phyloP scores from a whole-genome alignment of 2,113 vertebrate species.

The Mobula hypostoma region DNA sequence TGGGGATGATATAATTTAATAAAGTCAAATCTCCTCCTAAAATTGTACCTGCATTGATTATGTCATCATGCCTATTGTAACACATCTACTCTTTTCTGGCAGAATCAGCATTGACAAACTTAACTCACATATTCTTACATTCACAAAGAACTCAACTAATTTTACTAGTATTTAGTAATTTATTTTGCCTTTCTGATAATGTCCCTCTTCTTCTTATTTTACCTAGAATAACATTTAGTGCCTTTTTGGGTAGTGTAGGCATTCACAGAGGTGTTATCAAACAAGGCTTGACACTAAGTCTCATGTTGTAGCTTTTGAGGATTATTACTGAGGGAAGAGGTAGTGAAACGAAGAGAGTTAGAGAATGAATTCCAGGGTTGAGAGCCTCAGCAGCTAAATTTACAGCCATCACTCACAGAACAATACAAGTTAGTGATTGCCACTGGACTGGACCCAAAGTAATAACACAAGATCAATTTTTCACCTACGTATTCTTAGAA shows the following conservation, averaged over 20 bases:
- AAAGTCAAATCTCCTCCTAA: not conserved
- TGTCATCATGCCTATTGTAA: too few relatives aligned
- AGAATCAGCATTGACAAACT: not conserved
- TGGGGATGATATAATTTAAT: not conserved
- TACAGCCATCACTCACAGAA: not conserved
- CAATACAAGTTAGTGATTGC: not conserved
- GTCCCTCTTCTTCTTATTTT: not conserved
- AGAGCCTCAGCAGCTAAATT: too few relatives aligned
- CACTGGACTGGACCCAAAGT: too few relatives aligned
- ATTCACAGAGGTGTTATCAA: too few relatives aligned
- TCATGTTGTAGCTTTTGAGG: too few relatives aligned
- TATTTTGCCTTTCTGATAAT: not conserved
- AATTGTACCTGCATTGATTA: not conserved
- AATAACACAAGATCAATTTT: not conserved
- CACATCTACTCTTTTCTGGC: too few relatives aligned
- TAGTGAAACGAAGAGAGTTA: not conserved
- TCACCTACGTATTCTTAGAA: not conserved
- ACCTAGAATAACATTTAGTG: not conserved
- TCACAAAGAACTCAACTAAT: not conserved
- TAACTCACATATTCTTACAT: not conserved
- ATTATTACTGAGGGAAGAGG: not conserved
- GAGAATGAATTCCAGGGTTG: too few relatives aligned
- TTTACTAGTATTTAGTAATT: not conserved
- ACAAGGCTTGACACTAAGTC: not conserved
- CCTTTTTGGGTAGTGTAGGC: not conserved